These are phyloP conservation scores for Phrynosoma platyrhinos DNA, from an alignment of 2,113 vertebrate genomes.

Conservation along the genomic window DNA sequence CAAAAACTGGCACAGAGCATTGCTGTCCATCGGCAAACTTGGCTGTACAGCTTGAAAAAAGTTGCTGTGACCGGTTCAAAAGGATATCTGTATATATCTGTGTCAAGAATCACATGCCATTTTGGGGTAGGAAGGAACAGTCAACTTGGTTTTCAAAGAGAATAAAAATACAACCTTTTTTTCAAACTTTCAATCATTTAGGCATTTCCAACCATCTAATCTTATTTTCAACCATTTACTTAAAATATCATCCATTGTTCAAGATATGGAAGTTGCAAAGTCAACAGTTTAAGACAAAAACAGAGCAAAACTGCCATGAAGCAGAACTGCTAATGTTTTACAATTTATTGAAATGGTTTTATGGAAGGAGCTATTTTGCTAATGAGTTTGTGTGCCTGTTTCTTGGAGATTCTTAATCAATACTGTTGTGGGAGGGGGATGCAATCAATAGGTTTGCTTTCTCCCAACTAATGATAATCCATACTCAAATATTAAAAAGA, in stretches of 20 bases:
- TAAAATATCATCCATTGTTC: constrained; percentile 56
- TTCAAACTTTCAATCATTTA: constrained; percentile 26
- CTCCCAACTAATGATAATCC: constrained; percentile 61
- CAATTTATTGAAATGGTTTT: constrained; percentile 56
- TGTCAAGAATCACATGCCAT: constrained; percentile 80
- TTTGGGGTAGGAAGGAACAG: constrained; percentile 19
- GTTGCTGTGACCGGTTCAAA: constrained; percentile 96
- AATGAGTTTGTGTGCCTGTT: constrained; percentile 49
- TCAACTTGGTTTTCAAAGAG: constrained; percentile 48
- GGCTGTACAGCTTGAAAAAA: constrained; percentile 98
- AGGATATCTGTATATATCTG: constrained; percentile 88
- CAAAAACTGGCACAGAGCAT: constrained; percentile 97
- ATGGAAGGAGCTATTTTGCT: constrained; percentile 58
- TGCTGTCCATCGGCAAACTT: constrained; percentile 98
- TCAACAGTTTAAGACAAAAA: constrained; percentile 46
- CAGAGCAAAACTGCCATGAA: constrained; percentile 51
- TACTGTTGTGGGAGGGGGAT: constrained; percentile 57
- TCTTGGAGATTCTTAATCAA: constrained; percentile 63
- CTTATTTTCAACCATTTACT: constrained; percentile 59
- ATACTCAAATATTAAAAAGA: constrained; percentile 65
- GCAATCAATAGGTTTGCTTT: constrained; percentile 65
- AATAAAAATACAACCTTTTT: constrained; percentile 50
- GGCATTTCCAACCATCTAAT: not conserved
- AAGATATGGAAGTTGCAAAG: constrained; percentile 56
- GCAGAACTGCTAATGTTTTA: constrained; percentile 65